Evolutionary conservation across 2,888 invertebrate species (phyloP), one percentile per base, ranked within the genome.

Genomic region (Acrobeloides nanus): DNA sequence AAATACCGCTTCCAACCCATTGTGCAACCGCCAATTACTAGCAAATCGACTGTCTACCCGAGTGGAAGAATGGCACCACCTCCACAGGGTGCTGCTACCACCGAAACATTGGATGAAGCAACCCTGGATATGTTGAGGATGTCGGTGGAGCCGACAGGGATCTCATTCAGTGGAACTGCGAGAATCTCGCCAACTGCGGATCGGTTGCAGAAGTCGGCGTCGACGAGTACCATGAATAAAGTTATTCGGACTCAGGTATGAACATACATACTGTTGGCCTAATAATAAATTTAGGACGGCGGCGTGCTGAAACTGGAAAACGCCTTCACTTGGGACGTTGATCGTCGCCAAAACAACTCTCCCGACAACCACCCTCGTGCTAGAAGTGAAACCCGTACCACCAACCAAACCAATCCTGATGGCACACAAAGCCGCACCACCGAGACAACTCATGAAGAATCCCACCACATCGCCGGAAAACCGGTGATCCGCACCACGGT

Each of bases 401-500:
- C 52, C 46, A 7, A 46, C 46, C 20, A 20, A 27, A 12, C 32
- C 21, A 10, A 35, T 24, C 18, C 21, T 33, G 34, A 12, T 15
- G 15, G 7, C 35, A n/a, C 10, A 8, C 10, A 12, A 7, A n/a
- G n/a, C n/a, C n/a, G n/a, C n/a, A n/a, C n/a, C n/a, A 26, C 32
- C 7, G 44, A 38, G 32, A 35, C 24, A 7, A 32, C 26, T 1
- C 49, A 46, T 24, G 53, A 34, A 37, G 32, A 51, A 27, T 29
- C 48, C 24, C 43, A 38, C 0, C 38, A 51, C 15, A 26, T 45
- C 23, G 31, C 37, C n/a, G 31, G 33, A 25, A 56, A 51, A 18
- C 63, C 63, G n/a, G 51, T 64, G 43, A 62, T 70, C 29, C 59
- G 67, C 27, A 70, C 70, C n/a, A 70, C 70, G 10, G 70, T 70